These are phyloP conservation scores for Nanorana parkeri DNA, from an alignment of 2,113 vertebrate species.

Conservation along the genomic window DNA sequence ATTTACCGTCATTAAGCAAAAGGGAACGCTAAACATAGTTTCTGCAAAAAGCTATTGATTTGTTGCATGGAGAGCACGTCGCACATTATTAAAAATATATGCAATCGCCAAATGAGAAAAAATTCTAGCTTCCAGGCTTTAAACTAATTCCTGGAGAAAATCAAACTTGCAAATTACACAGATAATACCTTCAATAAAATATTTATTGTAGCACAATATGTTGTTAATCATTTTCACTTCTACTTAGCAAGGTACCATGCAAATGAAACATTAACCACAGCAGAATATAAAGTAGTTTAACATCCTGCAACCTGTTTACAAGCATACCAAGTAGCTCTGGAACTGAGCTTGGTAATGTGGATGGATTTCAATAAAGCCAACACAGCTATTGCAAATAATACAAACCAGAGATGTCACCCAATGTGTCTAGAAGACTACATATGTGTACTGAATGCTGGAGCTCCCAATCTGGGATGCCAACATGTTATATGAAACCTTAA, in stretches of 20 bases:
- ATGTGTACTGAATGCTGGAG: neutral
- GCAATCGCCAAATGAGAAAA: constrained; percentile 62
- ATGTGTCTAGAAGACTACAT: constrained; percentile 12
- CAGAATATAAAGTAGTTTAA: constrained; percentile 67
- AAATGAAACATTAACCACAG: constrained; percentile 73
- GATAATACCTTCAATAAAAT: constrained; percentile 72
- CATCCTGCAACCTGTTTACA: constrained; percentile 60
- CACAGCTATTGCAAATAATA: constrained; percentile 40
- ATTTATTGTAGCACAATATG: constrained; percentile 67
- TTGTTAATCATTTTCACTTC: constrained; percentile 68
- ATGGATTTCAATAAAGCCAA: constrained; percentile 67
- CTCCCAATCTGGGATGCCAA: constrained; percentile 2
- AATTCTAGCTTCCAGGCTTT: constrained; percentile 60
- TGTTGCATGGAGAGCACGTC: constrained; percentile 57
- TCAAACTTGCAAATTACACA: constrained; percentile 68
- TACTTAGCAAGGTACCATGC: constrained; percentile 66
- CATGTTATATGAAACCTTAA: neutral
- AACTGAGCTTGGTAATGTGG: constrained; percentile 61
- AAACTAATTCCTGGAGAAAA: constrained; percentile 62
- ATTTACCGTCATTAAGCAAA: constrained; percentile 48
- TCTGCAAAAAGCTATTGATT: constrained; percentile 60
- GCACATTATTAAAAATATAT: constrained; percentile 67
- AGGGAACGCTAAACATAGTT: constrained; percentile 20
- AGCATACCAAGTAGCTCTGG: constrained; percentile 68
- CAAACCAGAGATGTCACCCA: neutral